phyloP scores from a whole-genome alignment of 1,140 invertebrate species.

The Stratiolaelaps scimitus region DNA sequence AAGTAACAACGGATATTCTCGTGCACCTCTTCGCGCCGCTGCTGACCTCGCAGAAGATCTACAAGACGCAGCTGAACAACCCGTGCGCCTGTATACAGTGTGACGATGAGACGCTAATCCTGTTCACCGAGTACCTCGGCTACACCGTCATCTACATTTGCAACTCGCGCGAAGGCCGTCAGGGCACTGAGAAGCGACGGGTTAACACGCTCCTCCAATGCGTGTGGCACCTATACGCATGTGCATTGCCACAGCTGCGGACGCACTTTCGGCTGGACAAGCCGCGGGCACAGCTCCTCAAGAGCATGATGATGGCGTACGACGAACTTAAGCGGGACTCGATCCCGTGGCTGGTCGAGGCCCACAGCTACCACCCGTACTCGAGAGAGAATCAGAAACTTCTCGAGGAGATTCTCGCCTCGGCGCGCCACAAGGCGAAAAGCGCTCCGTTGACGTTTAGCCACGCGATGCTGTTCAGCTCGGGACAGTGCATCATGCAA shows the following conservation, averaged over 20 bases:
- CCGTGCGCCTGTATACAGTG: constrained; percentile 24
- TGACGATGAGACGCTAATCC: constrained; percentile 13
- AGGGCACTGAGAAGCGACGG: constrained; percentile 15
- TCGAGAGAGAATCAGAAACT: constrained; percentile 22
- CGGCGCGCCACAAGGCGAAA: constrained; percentile 2
- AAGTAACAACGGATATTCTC: constrained; percentile 10
- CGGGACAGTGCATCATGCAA: neutral
- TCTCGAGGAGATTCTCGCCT: constrained; percentile 18
- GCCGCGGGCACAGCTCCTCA: constrained; percentile 5
- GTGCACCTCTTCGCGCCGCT: constrained; percentile 13
- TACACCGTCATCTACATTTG: constrained; percentile 23
- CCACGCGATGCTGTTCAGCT: constrained; percentile 19
- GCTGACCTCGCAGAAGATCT: constrained; percentile 21
- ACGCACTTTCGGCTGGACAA: constrained; percentile 9
- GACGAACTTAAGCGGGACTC: constrained; percentile 14
- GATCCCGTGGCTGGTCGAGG: constrained; percentile 11
- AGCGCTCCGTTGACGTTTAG: constrained; percentile 8
- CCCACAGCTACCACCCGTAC: constrained; percentile 4
- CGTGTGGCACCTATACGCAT: constrained; percentile 20
- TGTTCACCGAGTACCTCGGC: constrained; percentile 25
- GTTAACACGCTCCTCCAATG: constrained; percentile 27
- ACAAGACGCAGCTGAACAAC: constrained; percentile 23
- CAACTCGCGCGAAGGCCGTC: constrained; percentile 14
- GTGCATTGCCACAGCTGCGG: neutral
- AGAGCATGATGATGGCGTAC: neutral